Conservation (phyloP, 2,888 invertebrate genomes). For the Noctua pronuba region DNA sequence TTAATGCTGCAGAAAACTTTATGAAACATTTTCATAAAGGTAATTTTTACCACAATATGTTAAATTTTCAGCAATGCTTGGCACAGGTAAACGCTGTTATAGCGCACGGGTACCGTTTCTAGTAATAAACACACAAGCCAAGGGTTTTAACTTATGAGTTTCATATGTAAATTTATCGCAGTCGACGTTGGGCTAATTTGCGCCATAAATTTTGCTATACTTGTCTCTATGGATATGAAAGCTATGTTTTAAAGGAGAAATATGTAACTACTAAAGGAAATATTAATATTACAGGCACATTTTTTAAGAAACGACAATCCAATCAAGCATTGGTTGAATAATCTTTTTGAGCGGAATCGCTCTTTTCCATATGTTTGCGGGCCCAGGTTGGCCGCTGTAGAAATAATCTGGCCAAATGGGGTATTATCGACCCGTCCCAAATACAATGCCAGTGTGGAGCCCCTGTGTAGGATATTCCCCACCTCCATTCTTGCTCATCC, state of each 20-base stretch:
- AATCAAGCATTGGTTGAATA: background rate
- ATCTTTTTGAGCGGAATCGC: background rate
- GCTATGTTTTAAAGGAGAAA: slow-evolving; percentile 77
- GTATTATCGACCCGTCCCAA: too few relatives aligned
- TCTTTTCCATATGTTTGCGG: too few relatives aligned
- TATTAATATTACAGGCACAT: slow-evolving; percentile 7
- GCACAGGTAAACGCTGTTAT: slow-evolving; percentile 59
- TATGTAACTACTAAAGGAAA: slow-evolving; percentile 65
- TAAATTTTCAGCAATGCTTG: slow-evolving; percentile 57
- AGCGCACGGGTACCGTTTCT: slow-evolving; percentile 66
- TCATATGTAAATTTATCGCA: slow-evolving; percentile 89
- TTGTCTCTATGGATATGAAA: slow-evolving; percentile 81
- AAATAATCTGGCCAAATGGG: too few relatives aligned
- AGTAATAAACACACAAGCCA: slow-evolving; percentile 72
- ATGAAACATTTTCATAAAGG: slow-evolving; percentile 8
- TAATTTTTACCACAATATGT: slow-evolving; percentile 49
- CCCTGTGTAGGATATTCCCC: too few relatives aligned
- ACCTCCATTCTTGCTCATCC: too few relatives aligned
- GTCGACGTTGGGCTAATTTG: slow-evolving; percentile 86
- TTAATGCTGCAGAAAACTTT: background rate
- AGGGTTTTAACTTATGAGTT: slow-evolving; percentile 87
- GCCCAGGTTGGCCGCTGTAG: too few relatives aligned
- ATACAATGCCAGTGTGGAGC: too few relatives aligned
- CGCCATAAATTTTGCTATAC: slow-evolving; percentile 85
- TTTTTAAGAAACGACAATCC: background rate